Base-by-base conservation (phyloP, 2,888 invertebrate species). In the Alloscopus bannaensis region DNA sequence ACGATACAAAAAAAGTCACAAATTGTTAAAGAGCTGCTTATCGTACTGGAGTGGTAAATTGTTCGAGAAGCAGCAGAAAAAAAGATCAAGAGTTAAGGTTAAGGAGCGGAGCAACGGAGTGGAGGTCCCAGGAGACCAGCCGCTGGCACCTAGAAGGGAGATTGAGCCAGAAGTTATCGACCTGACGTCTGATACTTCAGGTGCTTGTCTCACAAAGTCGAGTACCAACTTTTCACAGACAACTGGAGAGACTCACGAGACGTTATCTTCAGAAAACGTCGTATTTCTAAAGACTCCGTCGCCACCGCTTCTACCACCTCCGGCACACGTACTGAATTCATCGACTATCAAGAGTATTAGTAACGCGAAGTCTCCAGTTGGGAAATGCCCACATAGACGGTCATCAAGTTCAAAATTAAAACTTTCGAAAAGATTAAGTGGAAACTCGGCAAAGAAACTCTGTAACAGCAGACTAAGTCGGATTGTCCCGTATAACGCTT, bases 1-100 rank as follows among this genome's bases (percentile, higher is more conserved):
- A 36, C 13, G 36, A 13, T 36, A 36, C 36, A 36, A 36, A 36
- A 36, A 36, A 36, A 36, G 36, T 2, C 71, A 80, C 36, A 78
- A 47, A n/a, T 18, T 83, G 8, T 47, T 81, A 0, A 81, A 72
- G 28, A 79, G 28, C 18, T 81, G 77, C 28, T 18, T 83, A 16
- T 36, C 13, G 8, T 57, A 66, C 65, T 79, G 79, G 81, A 45
- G 50, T 0, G 3, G 18, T 11, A 65, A 50, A 13, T 47, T 50
- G n/a, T 26, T 42, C 11, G 20, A 57, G 22, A 71, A 65, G 31
- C 52, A 59, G 22, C 52, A 68, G 26, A 50, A 55, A 8, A n/a
- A 42, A 36, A 28, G 64, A 65, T 22, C 59, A 50, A 40, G 24
- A 68, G 47, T 16, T n/a, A n/a, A 55, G 8, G 8, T 11, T 28